Base-by-base conservation (phyloP, 2,888 invertebrate genomes). In the Strigamia transsilvanica region DNA sequence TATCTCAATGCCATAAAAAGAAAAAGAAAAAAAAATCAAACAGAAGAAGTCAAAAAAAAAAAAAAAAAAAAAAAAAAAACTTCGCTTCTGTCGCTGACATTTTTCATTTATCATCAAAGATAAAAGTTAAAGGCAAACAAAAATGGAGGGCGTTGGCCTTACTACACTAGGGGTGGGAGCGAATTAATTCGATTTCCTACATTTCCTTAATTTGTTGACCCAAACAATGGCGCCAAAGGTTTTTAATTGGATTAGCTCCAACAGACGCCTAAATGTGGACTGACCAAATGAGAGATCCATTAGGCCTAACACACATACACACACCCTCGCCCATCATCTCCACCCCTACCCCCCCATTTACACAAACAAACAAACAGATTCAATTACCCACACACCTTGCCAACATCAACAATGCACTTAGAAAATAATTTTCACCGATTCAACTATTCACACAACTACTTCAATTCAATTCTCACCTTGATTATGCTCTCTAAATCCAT, bases 101-200 rank as follows among this genome's bases (percentile, higher is more conserved):
- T 73, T 73, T 73, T 73, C 73, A 73, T 73, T 73, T 73, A 73
- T 73, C 73, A 73, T 73, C 73, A 73, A 73, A 73, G 73, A 73
- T 73, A 73, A 56, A 56, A 73, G 73, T 73, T 73, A 73, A 73
- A 73, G 73, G 73, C 73, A 73, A 73, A 73, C 73, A 73, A 73
- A 73, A 73, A 73, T 73, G 73, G 73, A 73, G 73, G 73, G 73
- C 73, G 73, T 73, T 73, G 73, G 73, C 73, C 73, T 73, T 73
- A 10, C 13, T n/a, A n/a, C 15, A 61, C 61, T 21, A 32, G 73
- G 73, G 73, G 73, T 73, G 73, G 73, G 73, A 73, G 73, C 23
- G 73, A 73, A 73, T 73, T 73, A 73, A 73, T 73, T 73, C 73
- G 73, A 73, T 73, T 73, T 73, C 73, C 73, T 73, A 32, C 73